phyloP scores from a whole-genome alignment of 2,888 invertebrate species.

The Cheilosia grossa region DNA sequence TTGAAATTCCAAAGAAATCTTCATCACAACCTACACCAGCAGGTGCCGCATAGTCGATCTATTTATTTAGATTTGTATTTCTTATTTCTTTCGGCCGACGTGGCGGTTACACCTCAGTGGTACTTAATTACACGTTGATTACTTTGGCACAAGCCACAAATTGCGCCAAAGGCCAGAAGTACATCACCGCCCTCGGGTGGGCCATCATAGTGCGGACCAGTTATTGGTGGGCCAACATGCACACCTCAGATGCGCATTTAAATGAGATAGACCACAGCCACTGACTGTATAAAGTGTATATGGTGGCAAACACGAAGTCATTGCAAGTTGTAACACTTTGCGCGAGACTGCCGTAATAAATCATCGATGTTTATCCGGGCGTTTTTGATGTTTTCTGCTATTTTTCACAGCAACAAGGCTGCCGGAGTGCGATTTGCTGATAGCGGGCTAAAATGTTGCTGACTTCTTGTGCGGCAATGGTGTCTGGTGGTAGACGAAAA shows the following conservation, averaged over 20 bases:
- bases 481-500: constrained; percentile 5
- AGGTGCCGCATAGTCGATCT: constrained; percentile 38
- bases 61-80: constrained; percentile 58
- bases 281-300: constrained; percentile 1
- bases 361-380: constrained; percentile 30
- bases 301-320: not conserved
- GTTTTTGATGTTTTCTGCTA: not conserved
- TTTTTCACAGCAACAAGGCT: not conserved
- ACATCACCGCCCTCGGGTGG: constrained; percentile 10
- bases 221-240: constrained; percentile 14
- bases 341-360: constrained; percentile 47
- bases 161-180: constrained; percentile 35
- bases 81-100: constrained; percentile 35
- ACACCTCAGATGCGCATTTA: constrained; percentile 12
- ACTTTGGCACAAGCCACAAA: constrained; percentile 63
- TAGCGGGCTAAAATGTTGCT: not conserved
- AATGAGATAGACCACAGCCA: not conserved
- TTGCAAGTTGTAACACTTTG: constrained; percentile 53
- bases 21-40: not conserved
- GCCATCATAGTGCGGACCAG: constrained; percentile 10
- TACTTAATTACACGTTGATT: constrained; percentile 61
- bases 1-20: constrained; percentile 49
- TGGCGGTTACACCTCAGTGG: constrained; percentile 57
- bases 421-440: not conserved
- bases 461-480: constrained; percentile 15